Evolutionary conservation across 2,888 invertebrate genomes (phyloP), one percentile per base, ranked within the genome.

Genomic region (Zhengitettix transpicula): DNA sequence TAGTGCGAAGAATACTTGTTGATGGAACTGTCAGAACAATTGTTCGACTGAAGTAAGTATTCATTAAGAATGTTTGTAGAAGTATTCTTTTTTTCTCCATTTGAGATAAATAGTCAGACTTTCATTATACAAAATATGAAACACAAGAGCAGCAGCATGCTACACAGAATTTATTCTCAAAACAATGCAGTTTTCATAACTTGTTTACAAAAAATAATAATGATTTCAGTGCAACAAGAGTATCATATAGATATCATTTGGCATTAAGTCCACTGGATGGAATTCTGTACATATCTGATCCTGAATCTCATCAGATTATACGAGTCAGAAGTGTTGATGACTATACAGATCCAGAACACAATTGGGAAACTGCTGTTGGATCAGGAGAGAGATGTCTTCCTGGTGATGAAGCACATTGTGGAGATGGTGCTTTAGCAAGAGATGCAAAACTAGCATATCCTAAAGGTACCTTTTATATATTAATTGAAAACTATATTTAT

Each of bases 181-280:
- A 7, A 28, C 28, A 28, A 28, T 28, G 3, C 28, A 28, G 28
- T 28, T 28, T 28, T 28, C 28, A 28, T 5, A 28, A 28, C 28
- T 28, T 28, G 28, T 28, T 28, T 28, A 28, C 28, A 28, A 28
- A 7, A 28, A 28, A n/a, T n/a, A 28, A 28, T 2, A 28, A 28
- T 28, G 2, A 28, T 71, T 79, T 65, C 76, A 92, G 95, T 71
- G 90, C 92, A 28, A 91, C 93, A 1, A 81, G 93, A 68, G 94
- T 96, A 0, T 93, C 94, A 0, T 96, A 97, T 74, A 87, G 95
- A 60, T 98, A 97, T 73, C 95, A 96, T 76, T 89, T 99, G 82
- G 93, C 96, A 0, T 77, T 97, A 53, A 94, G 94, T 67, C 97
- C 98, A 0, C 78, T 95, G 14, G 95, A 96, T 71, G 94, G 94